Evolutionary conservation across 2,797 vertebrate genomes (phyloP), one percentile per base, ranked within the genome.

Genomic region (Pterois miles): DNA sequence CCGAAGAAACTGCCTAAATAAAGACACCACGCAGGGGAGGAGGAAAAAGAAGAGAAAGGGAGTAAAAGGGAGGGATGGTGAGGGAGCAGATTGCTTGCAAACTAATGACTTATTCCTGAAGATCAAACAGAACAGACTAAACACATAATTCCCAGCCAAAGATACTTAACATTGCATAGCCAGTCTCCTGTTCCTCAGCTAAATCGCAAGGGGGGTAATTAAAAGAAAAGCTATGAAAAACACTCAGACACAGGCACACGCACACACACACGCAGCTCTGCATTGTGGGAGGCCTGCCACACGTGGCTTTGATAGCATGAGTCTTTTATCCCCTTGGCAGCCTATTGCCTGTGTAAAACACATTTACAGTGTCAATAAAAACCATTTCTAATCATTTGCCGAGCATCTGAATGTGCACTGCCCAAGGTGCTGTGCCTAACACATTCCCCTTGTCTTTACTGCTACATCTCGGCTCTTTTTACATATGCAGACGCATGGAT

Each of bases 361-460:
- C 92, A 90, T 95, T 95, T 92, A 94, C 94, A 92, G 76, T 94
- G 91, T 93, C 92, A 94, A 95, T 95, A 94, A 95, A 95, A 93
- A 83, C 8, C 86, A 92, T 93, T 94, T 92, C 91, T 93, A 95
- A 95, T 94, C 88, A 91, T 93, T 93, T 86, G 83, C 88, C 38
- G 56, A 86, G 86, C 87, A 91, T 89, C 83, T 85, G 50, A 90
- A 90, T 89, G 91, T 87, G 80, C 85, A 86, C 79, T 66, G 82
- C 90, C 84, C 71, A 77, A 81, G 84, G 88, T 91, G 89, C 88
- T 87, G 87, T 89, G 85, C 92, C 85, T 88, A 90, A 90, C 75
- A 80, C 78, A 73, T 84, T 83, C 48, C 70, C 81, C 71, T 63
- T 78, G 71, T 90, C 80, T 88, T 67, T 79, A 77, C 69, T 58